Evolutionary conservation across 1,140 invertebrate species (phyloP).

Genomic region (Cherax quadricarinatus): DNA sequence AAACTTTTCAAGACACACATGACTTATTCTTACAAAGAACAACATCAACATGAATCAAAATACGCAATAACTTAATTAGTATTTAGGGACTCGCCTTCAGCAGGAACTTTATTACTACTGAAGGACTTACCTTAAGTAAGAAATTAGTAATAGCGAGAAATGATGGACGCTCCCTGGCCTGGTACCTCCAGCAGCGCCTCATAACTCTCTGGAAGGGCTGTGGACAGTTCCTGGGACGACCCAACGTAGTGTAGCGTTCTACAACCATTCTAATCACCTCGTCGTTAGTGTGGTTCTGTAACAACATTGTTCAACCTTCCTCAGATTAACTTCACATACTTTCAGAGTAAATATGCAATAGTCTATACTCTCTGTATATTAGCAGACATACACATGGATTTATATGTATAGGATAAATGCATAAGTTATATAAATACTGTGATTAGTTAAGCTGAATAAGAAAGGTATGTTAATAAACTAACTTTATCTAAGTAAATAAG

Average conservation of each 20-base stretch:
- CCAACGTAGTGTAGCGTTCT: slow-evolving; percentile 36
- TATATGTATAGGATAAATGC: not conserved
- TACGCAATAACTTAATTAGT: too few relatives aligned
- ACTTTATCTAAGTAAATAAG: too few relatives aligned
- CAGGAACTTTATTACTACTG: not conserved
- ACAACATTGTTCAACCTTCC: too few relatives aligned
- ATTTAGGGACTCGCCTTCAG: not conserved
- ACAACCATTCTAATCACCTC: slow-evolving; percentile 66
- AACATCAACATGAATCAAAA: not conserved
- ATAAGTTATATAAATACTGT: too few relatives aligned
- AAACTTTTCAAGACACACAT: too few relatives aligned
- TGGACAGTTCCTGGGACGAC: slow-evolving; percentile 59
- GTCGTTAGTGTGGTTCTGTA: slow-evolving; percentile 49
- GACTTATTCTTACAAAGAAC: too few relatives aligned
- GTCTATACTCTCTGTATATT: not conserved
- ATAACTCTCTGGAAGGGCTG: slow-evolving; percentile 55
- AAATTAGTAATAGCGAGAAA: slow-evolving; percentile 64
- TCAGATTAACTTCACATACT: too few relatives aligned
- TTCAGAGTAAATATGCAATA: not conserved
- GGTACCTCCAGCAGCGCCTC: slow-evolving; percentile 64
- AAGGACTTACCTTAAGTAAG: slow-evolving; percentile 43
- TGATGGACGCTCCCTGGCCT: slow-evolving; percentile 51
- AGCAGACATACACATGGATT: not conserved
- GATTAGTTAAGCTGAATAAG: too few relatives aligned
- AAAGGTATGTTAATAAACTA: too few relatives aligned